phyloP scores from a whole-genome alignment of 2,797 vertebrate species.

The Tokudaia muenninki region DNA sequence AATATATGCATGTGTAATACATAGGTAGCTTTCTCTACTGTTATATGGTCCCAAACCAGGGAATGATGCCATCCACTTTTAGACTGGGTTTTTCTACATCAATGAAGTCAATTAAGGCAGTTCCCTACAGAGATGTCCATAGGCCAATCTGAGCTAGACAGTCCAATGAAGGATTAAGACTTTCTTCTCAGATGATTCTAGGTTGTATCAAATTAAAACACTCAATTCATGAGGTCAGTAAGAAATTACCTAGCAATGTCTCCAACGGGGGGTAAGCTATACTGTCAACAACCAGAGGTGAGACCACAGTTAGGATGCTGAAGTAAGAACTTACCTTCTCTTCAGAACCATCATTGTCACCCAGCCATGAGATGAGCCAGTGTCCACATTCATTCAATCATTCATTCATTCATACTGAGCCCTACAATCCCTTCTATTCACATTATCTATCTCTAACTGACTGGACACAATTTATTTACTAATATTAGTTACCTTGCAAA shows the following conservation, averaged over 20 bases:
- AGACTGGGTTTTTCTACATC: background rate
- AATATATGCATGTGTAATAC: background rate
- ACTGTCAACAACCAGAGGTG: background rate
- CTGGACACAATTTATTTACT: background rate
- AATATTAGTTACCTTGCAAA: constrained; percentile 20
- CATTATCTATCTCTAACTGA: background rate
- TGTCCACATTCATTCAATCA: too few species aligned
- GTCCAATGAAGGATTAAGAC: background rate
- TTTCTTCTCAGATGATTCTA: background rate
- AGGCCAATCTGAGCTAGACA: background rate
- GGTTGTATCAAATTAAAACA: background rate
- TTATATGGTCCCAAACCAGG: background rate
- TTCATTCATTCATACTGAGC: background rate
- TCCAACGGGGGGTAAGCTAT: background rate
- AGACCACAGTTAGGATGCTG: too few species aligned
- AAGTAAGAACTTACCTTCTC: background rate
- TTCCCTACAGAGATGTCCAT: background rate
- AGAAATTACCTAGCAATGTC: too few species aligned
- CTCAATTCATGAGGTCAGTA: background rate
- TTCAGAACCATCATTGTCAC: background rate
- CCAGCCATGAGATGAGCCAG: background rate
- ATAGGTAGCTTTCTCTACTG: background rate
- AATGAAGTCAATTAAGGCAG: background rate
- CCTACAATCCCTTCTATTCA: background rate
- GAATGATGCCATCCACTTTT: too few species aligned